A percentile compares a stretch with the other conserved stretches of the same genome.
Evolutionary conservation across 2,113 vertebrate genomes (phyloP).

Genomic region (Cebus imitator): DNA sequence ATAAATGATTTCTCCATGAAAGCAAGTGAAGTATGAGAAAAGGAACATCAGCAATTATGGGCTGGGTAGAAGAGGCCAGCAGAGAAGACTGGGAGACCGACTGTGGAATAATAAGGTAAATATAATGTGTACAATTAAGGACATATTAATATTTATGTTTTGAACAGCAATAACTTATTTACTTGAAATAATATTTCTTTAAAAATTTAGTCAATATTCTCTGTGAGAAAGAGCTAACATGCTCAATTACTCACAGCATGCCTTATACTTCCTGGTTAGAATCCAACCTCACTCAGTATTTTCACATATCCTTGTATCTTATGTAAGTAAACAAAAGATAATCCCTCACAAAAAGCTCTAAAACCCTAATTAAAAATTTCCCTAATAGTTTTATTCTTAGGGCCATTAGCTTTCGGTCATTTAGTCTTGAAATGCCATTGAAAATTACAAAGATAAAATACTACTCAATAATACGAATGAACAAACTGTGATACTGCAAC

Average conservation of each 20-base stretch:
- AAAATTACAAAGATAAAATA: not conserved
- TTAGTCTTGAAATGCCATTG: not conserved
- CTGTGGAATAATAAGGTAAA: not conserved
- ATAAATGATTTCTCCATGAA: not conserved
- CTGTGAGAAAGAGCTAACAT: not conserved
- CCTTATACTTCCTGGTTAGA: slow-evolving; percentile 18
- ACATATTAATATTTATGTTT: not conserved
- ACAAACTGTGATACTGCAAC: not conserved
- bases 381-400: not conserved
- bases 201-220: not conserved
- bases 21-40: not conserved
- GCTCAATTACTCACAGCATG: not conserved
- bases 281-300: not conserved
- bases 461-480: not conserved
- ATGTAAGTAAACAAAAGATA: slow-evolving; percentile 24
- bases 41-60: not conserved
- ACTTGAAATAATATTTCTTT: slow-evolving; percentile 22
- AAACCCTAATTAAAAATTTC: slow-evolving; percentile 9
- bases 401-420: not conserved
- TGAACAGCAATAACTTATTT: not conserved
- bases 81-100: not conserved
- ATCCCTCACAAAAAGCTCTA: not conserved
- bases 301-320: not conserved
- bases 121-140: not conserved
- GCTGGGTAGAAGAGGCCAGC: not conserved